Base-by-base conservation (phyloP, 2,888 invertebrate genomes). In the Argyra leucocephala region DNA sequence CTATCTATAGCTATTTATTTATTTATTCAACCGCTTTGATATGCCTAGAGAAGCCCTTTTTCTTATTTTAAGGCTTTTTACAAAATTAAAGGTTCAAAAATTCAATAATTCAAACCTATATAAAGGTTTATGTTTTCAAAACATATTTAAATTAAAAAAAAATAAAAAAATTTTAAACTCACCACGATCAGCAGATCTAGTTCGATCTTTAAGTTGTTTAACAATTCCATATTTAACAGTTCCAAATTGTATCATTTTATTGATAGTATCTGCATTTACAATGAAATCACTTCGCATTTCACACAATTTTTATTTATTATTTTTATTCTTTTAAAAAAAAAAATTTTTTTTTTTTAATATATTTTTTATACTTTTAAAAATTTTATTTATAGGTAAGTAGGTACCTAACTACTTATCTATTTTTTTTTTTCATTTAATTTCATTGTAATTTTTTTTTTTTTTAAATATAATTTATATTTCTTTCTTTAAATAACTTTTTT, bases 211-310 rank as follows among this genome's bases (percentile, higher is more conserved):
- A 76, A 73, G 74, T 72, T 79, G 80, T 74, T 79, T 79, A 71
- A 80, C 83, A 79, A 84, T 85, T 82, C 83, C 83, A 81, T 82
- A 85, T 82, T 84, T 84, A 76, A 84, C 82, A 76, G 83, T 84
- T 78, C 84, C 84, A 82, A 85, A 83, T 81, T 83, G 83, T 82
- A 83, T 83, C 85, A 84, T 85, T 81, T 79, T 82, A 76, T 76
- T 79, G 74, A 78, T 76, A 74, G 79, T 79, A 76, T 78, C 76
- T 77, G 78, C 76, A 76, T 74, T 78, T 76, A 78, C 78, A 73
- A 77, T 79, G 69, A 77, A 79, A 75, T 79, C 78, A 79, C 78
- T 79, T 76, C 79, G 78, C 79, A 78, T 79, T 73, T 79, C 78
- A 78, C 78, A 75, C 75, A 76, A 72, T 72, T 75, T 74, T 71